These are phyloP conservation scores for Altica lythri DNA, from an alignment of 2,888 invertebrate genomes.

Conservation along the genomic window DNA sequence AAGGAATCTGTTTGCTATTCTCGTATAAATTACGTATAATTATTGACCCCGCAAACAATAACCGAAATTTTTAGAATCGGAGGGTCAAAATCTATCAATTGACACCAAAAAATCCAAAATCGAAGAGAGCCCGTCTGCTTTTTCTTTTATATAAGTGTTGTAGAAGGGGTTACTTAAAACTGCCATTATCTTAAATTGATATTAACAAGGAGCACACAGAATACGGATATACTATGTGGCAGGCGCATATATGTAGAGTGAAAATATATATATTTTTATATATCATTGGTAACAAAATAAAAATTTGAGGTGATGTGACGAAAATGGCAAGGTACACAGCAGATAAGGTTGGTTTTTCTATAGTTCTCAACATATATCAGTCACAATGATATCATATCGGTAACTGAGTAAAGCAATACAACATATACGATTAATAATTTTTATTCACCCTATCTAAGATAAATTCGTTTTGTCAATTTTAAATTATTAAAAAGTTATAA, in stretches of 20 bases:
- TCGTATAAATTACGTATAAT: no score
- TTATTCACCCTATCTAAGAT: slow-evolving; percentile 58
- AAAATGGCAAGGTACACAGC: slow-evolving; percentile 57
- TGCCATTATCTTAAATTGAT: slow-evolving; percentile 19
- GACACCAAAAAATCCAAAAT: no score
- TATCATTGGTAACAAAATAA: slow-evolving; percentile 39
- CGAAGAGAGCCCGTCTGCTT: no score
- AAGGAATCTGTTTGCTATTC: no score
- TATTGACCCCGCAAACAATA: no score
- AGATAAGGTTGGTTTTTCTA: slow-evolving; percentile 49
- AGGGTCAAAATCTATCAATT: no score
- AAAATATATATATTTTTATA: slow-evolving; percentile 44
- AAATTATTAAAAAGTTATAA: slow-evolving; percentile 58
- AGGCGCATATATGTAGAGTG: slow-evolving; percentile 45
- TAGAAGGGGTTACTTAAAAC: slow-evolving; percentile 23
- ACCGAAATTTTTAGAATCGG: no score
- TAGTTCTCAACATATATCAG: slow-evolving; percentile 53
- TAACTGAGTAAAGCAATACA: slow-evolving; percentile 57
- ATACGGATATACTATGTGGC: slow-evolving; percentile 45
- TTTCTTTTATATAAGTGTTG: no score
- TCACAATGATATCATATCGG: slow-evolving; percentile 55
- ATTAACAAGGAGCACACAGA: slow-evolving; percentile 45
- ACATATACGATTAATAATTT: slow-evolving; percentile 56
- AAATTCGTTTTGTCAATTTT: slow-evolving; percentile 59
- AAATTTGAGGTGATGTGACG: slow-evolving; percentile 39